Evolutionary conservation across 2,797 vertebrate genomes (phyloP).

Genomic region (Mionectes olivaceus): DNA sequence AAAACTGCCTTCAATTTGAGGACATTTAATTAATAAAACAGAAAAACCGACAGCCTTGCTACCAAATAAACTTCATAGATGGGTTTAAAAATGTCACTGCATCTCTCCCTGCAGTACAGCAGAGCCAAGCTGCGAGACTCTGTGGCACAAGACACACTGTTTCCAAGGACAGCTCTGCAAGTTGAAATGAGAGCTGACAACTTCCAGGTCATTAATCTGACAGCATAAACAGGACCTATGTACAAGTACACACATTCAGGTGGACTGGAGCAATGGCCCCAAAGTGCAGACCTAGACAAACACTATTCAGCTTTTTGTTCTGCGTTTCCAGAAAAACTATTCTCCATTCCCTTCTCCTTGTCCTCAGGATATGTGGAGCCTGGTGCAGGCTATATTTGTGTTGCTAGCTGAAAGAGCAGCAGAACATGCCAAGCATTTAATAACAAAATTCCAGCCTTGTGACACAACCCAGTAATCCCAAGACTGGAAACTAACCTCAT

Average conservation of each 20-base stretch:
- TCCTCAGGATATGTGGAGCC: background rate
- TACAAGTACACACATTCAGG: background rate
- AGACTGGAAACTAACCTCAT: conserved; percentile 25
- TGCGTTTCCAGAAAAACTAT: background rate
- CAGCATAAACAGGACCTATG: background rate
- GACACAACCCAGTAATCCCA: conserved; percentile 55
- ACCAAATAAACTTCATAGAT: background rate
- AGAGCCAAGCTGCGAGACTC: background rate
- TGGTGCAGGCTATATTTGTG: conserved; percentile 13
- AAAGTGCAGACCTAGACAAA: background rate
- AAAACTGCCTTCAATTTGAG: background rate
- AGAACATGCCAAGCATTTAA: conserved; percentile 53
- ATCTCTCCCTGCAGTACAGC: background rate
- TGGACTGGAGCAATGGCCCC: background rate
- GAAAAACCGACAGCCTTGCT: background rate
- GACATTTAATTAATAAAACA: conserved; percentile 19
- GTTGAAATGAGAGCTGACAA: background rate
- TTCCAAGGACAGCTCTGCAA: background rate
- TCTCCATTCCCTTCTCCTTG: background rate
- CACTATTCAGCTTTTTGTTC: background rate
- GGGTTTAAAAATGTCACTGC: background rate
- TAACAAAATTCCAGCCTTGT: conserved; percentile 69
- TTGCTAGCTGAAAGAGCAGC: conserved; percentile 55
- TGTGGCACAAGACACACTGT: background rate
- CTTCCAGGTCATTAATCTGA: background rate